phyloP scores from a whole-genome alignment of 2,888 invertebrate species.

The Aleiodes leptofemur region DNA sequence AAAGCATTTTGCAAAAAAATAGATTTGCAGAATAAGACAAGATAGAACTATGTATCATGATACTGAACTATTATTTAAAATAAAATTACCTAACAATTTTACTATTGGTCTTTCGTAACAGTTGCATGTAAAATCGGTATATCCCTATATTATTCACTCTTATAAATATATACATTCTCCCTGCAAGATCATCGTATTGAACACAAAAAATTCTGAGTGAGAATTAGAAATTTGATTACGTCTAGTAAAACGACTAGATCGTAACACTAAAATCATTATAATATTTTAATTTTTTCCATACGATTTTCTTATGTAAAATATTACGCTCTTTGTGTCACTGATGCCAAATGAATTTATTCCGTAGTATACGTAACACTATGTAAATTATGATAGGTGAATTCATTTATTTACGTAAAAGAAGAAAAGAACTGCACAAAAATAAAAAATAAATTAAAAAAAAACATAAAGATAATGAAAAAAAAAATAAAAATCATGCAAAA shows the following conservation, averaged over 20 bases:
- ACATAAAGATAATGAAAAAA: background rate
- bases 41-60: background rate
- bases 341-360: too few species aligned
- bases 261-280: constrained; percentile 34
- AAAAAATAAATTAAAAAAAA: background rate
- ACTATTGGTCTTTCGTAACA: constrained; percentile 34
- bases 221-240: constrained; percentile 34
- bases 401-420: background rate
- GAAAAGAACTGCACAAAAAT: background rate
- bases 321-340: background rate
- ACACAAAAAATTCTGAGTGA: constrained; percentile 4
- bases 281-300: constrained; percentile 33
- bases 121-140: constrained; percentile 1
- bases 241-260: background rate
- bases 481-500: background rate
- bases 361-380: constrained; percentile 1
- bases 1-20: too few species aligned
- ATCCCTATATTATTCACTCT: constrained; percentile 7
- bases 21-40: background rate
- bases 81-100: constrained; percentile 34
- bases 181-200: constrained; percentile 13
- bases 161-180: constrained; percentile 11
- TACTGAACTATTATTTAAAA: constrained; percentile 38
- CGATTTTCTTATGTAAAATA: background rate
- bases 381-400: background rate